These are phyloP conservation scores for Clepsis dumicolana DNA, from an alignment of 2,888 invertebrate genomes.

Conservation along the genomic window DNA sequence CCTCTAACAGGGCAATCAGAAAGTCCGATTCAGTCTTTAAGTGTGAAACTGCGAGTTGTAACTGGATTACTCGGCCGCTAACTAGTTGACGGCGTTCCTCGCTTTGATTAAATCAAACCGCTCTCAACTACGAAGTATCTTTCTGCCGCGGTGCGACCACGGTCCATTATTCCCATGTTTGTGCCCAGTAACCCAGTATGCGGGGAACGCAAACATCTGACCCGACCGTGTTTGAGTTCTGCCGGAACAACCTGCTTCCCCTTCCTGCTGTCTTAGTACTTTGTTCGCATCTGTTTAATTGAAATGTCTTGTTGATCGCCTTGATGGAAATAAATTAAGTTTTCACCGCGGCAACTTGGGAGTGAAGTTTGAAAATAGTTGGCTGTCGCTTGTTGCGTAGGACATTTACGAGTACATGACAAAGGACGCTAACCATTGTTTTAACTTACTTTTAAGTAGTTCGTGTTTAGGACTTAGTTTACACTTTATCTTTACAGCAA, in stretches of 20 bases:
- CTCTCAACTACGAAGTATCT: conserved; percentile 8
- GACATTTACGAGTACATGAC: background rate
- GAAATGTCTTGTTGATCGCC: conserved; percentile 40
- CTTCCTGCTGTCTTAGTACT: conserved; percentile 34
- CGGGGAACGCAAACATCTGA: conserved; percentile 41
- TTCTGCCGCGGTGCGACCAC: conserved; percentile 6
- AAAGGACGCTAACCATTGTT: background rate
- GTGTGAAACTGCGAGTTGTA: conserved; percentile 7
- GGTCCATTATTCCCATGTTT: conserved; percentile 28
- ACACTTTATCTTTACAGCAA: background rate
- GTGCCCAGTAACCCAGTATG: conserved; percentile 27
- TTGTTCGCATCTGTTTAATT: conserved; percentile 41
- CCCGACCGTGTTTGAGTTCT: conserved; percentile 37
- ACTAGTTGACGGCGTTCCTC: background rate
- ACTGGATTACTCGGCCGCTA: conserved; percentile 1
- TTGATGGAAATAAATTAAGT: conserved; percentile 39
- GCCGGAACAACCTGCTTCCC: conserved; percentile 31
- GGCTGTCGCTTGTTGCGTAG: conserved; percentile 17
- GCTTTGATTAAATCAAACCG: conserved; percentile 13
- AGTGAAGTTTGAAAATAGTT: conserved; percentile 32
- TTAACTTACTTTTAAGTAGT: background rate
- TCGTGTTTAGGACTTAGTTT: background rate
- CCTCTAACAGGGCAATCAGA: background rate
- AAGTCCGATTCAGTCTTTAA: conserved; percentile 4
- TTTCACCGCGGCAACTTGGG: conserved; percentile 9